Base-by-base conservation (phyloP, 92 coral and sea anemone genomes). In the Phenganax subtilis region DNA sequence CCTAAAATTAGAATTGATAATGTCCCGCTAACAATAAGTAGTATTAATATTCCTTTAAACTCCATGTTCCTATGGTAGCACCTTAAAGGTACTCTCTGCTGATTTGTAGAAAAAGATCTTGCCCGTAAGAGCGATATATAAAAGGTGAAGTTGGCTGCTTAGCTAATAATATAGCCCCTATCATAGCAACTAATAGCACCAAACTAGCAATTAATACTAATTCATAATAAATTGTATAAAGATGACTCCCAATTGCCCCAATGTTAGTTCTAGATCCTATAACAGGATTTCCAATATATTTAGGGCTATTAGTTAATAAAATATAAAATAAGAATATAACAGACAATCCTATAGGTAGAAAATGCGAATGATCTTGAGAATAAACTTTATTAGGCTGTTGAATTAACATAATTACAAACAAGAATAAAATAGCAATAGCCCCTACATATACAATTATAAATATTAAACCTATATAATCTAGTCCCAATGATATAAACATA, bases 391-490 rank as follows among this genome's bases (percentile, higher is more conserved):
- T 75, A 75, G 80, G 80, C 80, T 75, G 80, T 75, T 75, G 80
- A 75, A 75, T 75, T 75, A 75, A 75, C 80, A 75, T 75, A 75
- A 75, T 75, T 75, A 75, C 90, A 31, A 88, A 77, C 92, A 89
- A 84, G 80, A 87, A 76, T 85, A 87, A 87, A 85, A 89, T 84
- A 84, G 92, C 88, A 47, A 88, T 71, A 75, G 90, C 86, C 30
- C 92, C 92, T 80, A 89, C 67, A 31, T 75, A 75, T 25, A 75
- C 81, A 75, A 75, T 75, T 75, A 75, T 75, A 75, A 89, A 89
- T 86, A 89, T 89, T 68, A 89, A 85, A 81, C 89, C 92, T 77
- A 89, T 82, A 89, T 86, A 89, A 75, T 87, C 88, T 75, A 90
- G 75, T 64, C 90, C 92, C 82, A 89, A 84, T 81, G 83, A 90